Conservation (phyloP, 2,888 invertebrate genomes). For the Sarcophaga rosellei region DNA sequence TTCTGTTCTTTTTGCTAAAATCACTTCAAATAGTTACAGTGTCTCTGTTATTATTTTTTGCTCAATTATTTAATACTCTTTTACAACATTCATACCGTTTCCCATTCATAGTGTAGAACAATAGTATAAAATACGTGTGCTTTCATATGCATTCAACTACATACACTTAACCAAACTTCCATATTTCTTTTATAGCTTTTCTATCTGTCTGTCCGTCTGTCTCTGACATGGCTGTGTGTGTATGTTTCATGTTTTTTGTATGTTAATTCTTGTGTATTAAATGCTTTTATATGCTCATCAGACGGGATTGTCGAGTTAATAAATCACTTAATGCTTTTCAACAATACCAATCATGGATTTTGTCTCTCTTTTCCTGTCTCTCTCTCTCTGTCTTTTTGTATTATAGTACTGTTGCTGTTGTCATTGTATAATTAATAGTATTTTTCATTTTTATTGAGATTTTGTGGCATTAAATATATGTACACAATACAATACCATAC, state of each 20-base stretch:
- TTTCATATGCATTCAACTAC: neutral
- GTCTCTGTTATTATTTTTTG: neutral
- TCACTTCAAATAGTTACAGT: conserved; percentile 11
- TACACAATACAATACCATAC: neutral
- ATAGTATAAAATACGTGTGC: neutral
- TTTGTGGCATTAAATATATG: conserved; percentile 23
- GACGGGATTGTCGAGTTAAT: conserved; percentile 57
- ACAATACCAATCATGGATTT: conserved; percentile 20
- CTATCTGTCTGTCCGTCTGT: neutral
- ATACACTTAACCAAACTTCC: no score
- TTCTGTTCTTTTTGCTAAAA: neutral
- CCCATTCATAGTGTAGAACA: neutral
- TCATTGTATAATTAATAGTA: no score
- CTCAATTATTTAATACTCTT: neutral
- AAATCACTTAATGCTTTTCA: conserved; percentile 62
- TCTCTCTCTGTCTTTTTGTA: no score
- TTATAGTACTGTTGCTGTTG: no score
- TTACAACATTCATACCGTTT: conserved; percentile 1
- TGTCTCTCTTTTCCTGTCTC: no score
- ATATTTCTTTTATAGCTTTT: neutral
- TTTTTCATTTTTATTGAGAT: conserved; percentile 16
- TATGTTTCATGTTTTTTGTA: neutral
- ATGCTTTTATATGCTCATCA: conserved; percentile 46
- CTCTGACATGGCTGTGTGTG: neutral
- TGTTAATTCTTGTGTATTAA: conserved; percentile 33